Evolutionary conservation across 2,888 invertebrate species (phyloP).

Genomic region (Drosophila infuscata): DNA sequence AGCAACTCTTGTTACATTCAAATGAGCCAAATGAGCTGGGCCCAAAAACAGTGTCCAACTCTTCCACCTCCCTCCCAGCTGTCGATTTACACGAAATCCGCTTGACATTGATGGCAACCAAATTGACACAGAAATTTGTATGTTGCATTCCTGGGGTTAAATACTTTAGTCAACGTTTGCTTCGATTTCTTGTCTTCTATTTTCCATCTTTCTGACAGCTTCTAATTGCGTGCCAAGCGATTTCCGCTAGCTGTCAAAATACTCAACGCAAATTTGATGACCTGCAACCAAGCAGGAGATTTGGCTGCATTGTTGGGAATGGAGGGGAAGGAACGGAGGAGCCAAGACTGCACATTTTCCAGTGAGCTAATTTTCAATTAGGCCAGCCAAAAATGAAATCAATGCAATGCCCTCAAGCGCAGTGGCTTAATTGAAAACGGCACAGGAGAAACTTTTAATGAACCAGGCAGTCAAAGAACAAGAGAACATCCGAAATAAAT

Average conservation of each 20-base stretch:
- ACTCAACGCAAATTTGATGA: conserved; percentile 27
- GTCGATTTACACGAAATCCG: conserved; percentile 52
- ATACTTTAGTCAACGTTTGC: conserved; percentile 32
- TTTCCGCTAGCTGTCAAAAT: conserved; percentile 65
- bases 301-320: not conserved
- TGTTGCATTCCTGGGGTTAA: conserved; percentile 56
- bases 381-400: conserved; percentile 68
- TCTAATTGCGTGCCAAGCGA: conserved; percentile 69
- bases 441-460: conserved; percentile 74
- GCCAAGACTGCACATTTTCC: conserved; percentile 34
- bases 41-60: conserved; percentile 15
- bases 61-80: conserved; percentile 19
- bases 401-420: conserved; percentile 64
- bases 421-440: conserved; percentile 66
- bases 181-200: conserved; percentile 6
- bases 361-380: conserved; percentile 74
- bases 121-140: conserved; percentile 72
- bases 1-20: conserved; percentile 57
- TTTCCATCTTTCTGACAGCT: conserved; percentile 58
- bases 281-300: not conserved
- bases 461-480: conserved; percentile 36
- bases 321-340: not conserved
- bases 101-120: conserved; percentile 74
- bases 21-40: conserved; percentile 30
- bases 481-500: conserved; percentile 24